Conservation (phyloP, 2,113 vertebrate genomes). For the Protomyctophum bolini region DNA sequence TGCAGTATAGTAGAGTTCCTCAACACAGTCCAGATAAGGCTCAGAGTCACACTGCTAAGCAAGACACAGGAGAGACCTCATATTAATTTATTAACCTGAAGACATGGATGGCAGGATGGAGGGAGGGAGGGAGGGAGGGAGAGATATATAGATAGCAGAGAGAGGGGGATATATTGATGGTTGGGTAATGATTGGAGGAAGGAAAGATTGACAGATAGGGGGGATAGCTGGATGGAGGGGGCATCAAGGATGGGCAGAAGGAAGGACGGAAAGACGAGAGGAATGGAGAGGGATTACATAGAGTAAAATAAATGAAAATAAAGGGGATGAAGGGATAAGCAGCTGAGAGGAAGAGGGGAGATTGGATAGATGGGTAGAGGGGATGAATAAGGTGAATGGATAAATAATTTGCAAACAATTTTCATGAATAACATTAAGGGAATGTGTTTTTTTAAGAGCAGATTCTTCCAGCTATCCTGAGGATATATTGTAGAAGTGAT, state of each 20-base stretch:
- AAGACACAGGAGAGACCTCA: slow-evolving; percentile 88
- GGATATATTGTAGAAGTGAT: slow-evolving; percentile 1
- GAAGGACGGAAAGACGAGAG: too few relatives aligned
- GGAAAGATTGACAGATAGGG: neutral
- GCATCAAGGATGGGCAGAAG: too few relatives aligned
- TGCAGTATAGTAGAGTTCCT: slow-evolving; percentile 99
- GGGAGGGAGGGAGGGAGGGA: slow-evolving; percentile 55
- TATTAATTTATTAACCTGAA: slow-evolving; percentile 85
- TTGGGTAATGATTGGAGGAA: too few relatives aligned
- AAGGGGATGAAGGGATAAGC: slow-evolving; percentile 1
- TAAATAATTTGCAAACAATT: slow-evolving; percentile 3
- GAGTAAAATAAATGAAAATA: too few relatives aligned
- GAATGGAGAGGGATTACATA: too few relatives aligned
- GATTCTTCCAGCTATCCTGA: neutral
- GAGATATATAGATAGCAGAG: slow-evolving; percentile 40
- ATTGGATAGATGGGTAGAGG: neutral
- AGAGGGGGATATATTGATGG: slow-evolving; percentile 21
- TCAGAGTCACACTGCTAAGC: slow-evolving; percentile 95
- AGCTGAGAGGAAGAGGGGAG: slow-evolving; percentile 31
- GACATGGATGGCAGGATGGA: slow-evolving; percentile 64
- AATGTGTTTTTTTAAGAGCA: slow-evolving; percentile 1
- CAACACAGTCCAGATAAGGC: slow-evolving; percentile 97
- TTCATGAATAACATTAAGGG: neutral
- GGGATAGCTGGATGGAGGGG: neutral
- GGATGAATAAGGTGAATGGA: neutral